A percentile compares a stretch with the other conserved stretches of the same genome.
Conservation (phyloP, 2,888 invertebrate species). For the Stenodema calcarata region DNA sequence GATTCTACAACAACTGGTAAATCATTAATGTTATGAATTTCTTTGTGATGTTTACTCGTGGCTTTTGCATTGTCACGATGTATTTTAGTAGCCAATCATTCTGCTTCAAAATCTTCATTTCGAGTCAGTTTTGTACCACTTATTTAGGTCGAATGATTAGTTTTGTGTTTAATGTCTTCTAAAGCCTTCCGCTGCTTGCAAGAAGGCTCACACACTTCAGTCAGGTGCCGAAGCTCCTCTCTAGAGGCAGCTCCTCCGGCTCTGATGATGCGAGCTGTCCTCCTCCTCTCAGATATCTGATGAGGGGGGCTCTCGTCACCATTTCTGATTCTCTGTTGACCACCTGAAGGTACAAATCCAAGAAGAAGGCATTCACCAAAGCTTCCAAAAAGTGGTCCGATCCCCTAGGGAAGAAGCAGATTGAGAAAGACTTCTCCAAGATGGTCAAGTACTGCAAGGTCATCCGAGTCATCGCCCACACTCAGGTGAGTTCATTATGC, state of each 20-base stretch:
- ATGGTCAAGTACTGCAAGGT: constrained; percentile 98
- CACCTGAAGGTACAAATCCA: constrained; percentile 91
- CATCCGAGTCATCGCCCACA: constrained; percentile 95
- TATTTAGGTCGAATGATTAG: neutral
- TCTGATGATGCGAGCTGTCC: constrained; percentile 37
- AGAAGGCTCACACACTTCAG: neutral
- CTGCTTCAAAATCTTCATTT: too few relatives aligned
- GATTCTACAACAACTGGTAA: constrained; percentile 99
- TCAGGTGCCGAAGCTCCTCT: neutral
- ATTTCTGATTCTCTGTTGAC: constrained; percentile 26
- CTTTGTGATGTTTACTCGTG: too few relatives aligned
- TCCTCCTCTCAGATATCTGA: constrained; percentile 53
- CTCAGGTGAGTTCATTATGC: constrained; percentile 74
- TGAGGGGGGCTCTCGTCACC: constrained; percentile 45
- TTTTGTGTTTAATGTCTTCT: neutral
- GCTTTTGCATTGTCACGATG: too few relatives aligned
- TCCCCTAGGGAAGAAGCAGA: constrained; percentile 93
- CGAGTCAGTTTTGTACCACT: too few relatives aligned
- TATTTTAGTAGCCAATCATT: too few relatives aligned
- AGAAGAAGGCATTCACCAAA: constrained; percentile 99
- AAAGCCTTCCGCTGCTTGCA: constrained; percentile 46
- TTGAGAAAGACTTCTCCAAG: constrained; percentile 95
- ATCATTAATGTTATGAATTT: constrained; percentile 59
- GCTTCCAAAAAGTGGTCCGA: constrained; percentile 99
- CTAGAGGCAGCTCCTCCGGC: neutral